phyloP scores from a whole-genome alignment of 2,113 vertebrate genomes.

The Octodon degus region DNA sequence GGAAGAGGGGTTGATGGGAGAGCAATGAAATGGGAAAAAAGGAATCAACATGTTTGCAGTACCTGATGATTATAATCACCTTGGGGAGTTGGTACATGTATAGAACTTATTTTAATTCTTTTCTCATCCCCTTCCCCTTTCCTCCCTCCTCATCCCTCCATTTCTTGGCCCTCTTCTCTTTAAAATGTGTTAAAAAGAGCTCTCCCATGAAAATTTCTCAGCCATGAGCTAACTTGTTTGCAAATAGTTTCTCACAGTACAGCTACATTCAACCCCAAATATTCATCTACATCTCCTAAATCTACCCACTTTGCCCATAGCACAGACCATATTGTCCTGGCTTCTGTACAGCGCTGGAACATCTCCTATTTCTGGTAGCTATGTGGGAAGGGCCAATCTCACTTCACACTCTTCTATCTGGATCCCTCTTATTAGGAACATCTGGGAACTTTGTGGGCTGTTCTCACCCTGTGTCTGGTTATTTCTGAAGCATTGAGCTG shows the following conservation, averaged over 20 bases:
- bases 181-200: conserved; percentile 8
- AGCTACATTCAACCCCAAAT: background rate
- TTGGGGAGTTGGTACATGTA: background rate
- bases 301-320: background rate
- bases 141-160: background rate
- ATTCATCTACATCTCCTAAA: background rate
- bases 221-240: background rate
- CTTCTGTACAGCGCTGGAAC: background rate
- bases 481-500: background rate
- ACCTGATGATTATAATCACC: background rate
- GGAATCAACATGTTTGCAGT: background rate
- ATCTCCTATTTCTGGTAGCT: background rate
- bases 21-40: too few relatives aligned
- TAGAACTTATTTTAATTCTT: background rate
- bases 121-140: background rate
- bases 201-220: conserved; percentile 33
- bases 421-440: background rate
- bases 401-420: background rate
- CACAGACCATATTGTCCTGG: background rate
- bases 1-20: too few relatives aligned
- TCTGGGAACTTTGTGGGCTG: background rate
- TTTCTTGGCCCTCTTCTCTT: background rate
- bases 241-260: background rate
- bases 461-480: background rate
- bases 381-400: background rate